Evolutionary conservation across 2,113 vertebrate species (phyloP).

Genomic region (Cryptotis parvus): DNA sequence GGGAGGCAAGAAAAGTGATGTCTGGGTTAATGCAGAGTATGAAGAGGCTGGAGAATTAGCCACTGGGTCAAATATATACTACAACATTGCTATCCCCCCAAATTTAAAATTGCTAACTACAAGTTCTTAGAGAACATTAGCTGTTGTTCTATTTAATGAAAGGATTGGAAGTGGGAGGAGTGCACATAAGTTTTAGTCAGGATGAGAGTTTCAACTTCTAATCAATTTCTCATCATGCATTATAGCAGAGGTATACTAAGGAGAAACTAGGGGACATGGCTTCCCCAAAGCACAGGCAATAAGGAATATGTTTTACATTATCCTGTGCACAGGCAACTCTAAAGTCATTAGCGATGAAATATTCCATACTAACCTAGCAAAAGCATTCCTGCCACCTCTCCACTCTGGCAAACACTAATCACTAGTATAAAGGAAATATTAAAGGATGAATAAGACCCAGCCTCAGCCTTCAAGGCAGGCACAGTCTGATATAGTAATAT

Average conservation of each 20-base stretch:
- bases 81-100: background rate
- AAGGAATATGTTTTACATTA: background rate
- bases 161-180: background rate
- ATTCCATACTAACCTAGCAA: background rate
- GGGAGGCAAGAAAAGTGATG: background rate
- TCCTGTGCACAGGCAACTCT: background rate
- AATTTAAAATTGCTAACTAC: background rate
- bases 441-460: background rate
- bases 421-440: background rate
- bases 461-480: background rate
- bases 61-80: background rate
- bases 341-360: background rate
- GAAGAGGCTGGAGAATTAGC: background rate
- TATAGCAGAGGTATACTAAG: background rate
- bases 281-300: background rate
- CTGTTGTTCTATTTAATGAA: background rate
- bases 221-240: background rate
- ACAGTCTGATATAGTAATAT: background rate
- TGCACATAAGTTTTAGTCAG: too few relatives aligned
- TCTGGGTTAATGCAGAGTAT: background rate
- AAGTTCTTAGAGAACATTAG: background rate
- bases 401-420: background rate
- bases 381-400: background rate
- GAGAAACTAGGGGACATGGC: rapidly evolving
- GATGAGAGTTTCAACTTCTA: too few relatives aligned